Evolutionary conservation across 2,888 invertebrate genomes (phyloP).

Genomic region (Copidosoma aretas): DNA sequence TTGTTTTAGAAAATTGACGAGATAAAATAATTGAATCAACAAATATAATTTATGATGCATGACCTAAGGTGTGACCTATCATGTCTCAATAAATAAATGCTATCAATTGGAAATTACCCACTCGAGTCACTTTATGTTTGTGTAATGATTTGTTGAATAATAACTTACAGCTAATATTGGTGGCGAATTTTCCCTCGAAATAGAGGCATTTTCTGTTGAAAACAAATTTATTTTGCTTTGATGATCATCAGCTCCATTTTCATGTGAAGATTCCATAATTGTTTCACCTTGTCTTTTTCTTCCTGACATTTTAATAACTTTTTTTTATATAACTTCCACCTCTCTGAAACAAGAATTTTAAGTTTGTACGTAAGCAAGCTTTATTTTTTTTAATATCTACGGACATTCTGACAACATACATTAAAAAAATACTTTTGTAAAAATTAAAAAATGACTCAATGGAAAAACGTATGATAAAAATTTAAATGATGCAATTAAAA

Average conservation of each 20-base stretch:
- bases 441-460: not conserved
- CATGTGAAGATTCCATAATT: conserved; percentile 43
- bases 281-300: conserved; percentile 49
- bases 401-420: not conserved
- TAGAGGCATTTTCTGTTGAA: conserved; percentile 35
- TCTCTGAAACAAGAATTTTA: conserved; percentile 16
- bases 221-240: too few species aligned
- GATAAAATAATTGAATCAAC: too few species aligned
- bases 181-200: conserved; percentile 46
- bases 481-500: not conserved
- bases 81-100: not conserved
- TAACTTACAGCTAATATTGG: conserved; percentile 49
- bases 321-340: conserved; percentile 15
- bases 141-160: not conserved
- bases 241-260: conserved; percentile 47
- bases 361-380: too few species aligned
- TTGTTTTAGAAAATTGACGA: too few species aligned
- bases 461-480: not conserved
- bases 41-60: not conserved
- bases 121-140: not conserved
- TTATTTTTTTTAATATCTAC: too few species aligned
- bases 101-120: not conserved
- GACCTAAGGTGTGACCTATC: conserved; percentile 2
- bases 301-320: conserved; percentile 51
- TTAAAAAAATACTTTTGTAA: not conserved